phyloP scores from a whole-genome alignment of 2,113 vertebrate genomes.

The Eurypyga helias region DNA sequence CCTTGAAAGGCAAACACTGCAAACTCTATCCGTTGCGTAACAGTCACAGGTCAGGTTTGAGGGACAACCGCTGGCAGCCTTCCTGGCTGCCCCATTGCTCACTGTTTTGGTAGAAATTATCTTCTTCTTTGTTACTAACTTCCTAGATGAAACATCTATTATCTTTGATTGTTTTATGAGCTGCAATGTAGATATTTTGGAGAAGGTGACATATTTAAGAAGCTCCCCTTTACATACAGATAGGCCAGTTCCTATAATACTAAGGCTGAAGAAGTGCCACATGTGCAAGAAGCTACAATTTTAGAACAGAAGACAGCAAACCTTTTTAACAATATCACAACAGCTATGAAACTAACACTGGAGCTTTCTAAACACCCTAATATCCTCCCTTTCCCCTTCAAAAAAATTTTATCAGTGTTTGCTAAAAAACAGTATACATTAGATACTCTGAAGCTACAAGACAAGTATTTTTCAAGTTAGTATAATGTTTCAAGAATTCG shows the following conservation, averaged over 20 bases:
- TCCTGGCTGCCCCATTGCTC: constrained; percentile 73
- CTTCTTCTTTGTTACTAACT: constrained; percentile 76
- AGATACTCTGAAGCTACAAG: not conserved
- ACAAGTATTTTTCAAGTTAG: not conserved
- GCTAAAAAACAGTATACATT: not conserved
- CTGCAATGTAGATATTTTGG: constrained; percentile 70
- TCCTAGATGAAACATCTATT: constrained; percentile 78
- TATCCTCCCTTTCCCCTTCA: not conserved
- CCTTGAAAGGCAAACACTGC: constrained; percentile 95
- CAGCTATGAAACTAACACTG: not conserved
- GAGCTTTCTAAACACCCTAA: not conserved
- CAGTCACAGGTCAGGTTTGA: constrained; percentile 85
- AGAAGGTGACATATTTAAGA: constrained; percentile 31
- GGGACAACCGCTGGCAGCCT: constrained; percentile 68
- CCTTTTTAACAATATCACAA: not conserved
- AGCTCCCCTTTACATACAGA: not conserved
- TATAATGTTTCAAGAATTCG: not conserved
- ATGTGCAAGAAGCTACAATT: not conserved
- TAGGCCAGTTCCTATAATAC: not conserved
- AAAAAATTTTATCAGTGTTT: not conserved
- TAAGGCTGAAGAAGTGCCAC: not conserved
- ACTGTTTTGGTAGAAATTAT: constrained; percentile 70
- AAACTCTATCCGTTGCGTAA: constrained; percentile 88
- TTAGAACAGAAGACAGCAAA: not conserved
- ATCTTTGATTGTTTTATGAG: constrained; percentile 80